Conservation (phyloP, 2,888 invertebrate genomes). For the Apamea sordens region DNA sequence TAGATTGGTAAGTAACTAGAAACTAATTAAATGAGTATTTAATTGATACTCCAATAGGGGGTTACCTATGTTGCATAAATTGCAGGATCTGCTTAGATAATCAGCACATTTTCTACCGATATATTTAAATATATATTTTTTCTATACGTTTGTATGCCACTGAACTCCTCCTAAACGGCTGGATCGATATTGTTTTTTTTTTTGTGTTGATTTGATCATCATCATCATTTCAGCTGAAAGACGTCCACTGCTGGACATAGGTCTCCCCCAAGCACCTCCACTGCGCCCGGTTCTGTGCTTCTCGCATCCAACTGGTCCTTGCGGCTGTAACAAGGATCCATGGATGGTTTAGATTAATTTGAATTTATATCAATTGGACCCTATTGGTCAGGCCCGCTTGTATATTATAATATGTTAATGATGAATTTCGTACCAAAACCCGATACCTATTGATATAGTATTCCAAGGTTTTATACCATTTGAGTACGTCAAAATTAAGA, state of each 20-base stretch:
- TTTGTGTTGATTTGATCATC: no score
- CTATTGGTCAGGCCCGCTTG: not conserved
- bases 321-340: not conserved
- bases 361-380: not conserved
- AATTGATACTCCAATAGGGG: not conserved
- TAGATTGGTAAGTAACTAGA: not conserved
- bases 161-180: not conserved
- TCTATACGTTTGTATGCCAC: not conserved
- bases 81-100: not conserved
- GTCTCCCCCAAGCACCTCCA: no score
- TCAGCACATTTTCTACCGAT: not conserved
- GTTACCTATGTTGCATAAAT: not conserved
- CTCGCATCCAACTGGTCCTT: no score
- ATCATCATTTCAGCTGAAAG: no score
- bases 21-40: not conserved
- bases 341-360: not conserved
- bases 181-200: not conserved
- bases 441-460: not conserved
- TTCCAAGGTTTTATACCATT: not conserved
- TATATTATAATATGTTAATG: not conserved
- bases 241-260: no score
- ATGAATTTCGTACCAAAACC: not conserved
- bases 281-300: no score
- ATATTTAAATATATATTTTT: not conserved
- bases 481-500: not conserved